Percentiles rank a stretch among this genome's conserved stretches.
Evolutionary conservation across 2,888 invertebrate species (phyloP).

Genomic region (Folsomia candida): DNA sequence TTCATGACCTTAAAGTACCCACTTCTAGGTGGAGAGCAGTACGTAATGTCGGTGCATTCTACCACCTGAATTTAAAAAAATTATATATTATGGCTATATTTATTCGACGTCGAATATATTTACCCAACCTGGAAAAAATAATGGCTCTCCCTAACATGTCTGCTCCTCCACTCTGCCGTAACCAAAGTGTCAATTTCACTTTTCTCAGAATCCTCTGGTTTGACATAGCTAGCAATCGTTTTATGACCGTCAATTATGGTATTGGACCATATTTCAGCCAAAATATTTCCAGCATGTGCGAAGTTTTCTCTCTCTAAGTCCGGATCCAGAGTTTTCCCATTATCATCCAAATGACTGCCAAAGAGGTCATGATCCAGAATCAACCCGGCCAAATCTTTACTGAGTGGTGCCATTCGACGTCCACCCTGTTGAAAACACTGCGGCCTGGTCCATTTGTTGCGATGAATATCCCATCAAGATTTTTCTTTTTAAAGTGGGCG

Average conservation of each 20-base stretch:
- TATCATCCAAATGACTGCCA: slow-evolving; percentile 21
- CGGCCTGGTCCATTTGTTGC: slow-evolving; percentile 31
- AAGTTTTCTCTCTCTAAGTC: slow-evolving; percentile 53
- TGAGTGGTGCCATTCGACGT: slow-evolving; percentile 33
- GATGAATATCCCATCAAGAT: slow-evolving; percentile 25
- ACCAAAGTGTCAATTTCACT: too few relatives aligned
- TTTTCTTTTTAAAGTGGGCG: too few relatives aligned
- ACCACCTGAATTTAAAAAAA: too few relatives aligned
- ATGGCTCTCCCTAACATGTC: slow-evolving; percentile 9
- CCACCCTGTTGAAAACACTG: slow-evolving; percentile 25
- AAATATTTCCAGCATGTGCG: slow-evolving; percentile 51
- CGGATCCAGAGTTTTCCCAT: slow-evolving; percentile 45
- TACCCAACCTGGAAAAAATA: too few relatives aligned
- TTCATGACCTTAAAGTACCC: too few relatives aligned
- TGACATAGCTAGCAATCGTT: slow-evolving; percentile 13
- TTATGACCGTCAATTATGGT: slow-evolving; percentile 51
- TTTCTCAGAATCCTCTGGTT: background rate
- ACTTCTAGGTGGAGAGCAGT: too few relatives aligned
- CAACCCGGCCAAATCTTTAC: slow-evolving; percentile 24
- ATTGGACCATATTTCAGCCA: slow-evolving; percentile 53
- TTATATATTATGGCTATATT: too few relatives aligned
- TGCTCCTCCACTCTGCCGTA: slow-evolving; percentile 8
- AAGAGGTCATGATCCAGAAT: too few relatives aligned
- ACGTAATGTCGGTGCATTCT: too few relatives aligned
- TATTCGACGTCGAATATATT: too few relatives aligned